Base-by-base conservation (phyloP, 2,888 invertebrate species). In the Eupsilia transversa region DNA sequence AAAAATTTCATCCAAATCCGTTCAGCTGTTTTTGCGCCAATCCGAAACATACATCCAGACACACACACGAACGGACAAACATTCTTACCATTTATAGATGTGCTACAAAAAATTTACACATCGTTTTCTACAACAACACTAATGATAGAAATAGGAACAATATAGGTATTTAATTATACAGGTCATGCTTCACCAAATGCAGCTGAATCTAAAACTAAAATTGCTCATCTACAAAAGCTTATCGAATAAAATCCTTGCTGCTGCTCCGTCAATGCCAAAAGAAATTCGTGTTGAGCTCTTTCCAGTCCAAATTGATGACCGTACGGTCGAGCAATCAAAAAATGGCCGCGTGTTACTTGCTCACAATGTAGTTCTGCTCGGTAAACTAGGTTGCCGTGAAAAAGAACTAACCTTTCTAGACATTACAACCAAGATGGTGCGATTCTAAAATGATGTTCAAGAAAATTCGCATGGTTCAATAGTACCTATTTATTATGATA, bases 401-500 rank as follows among this genome's bases (percentile, higher is more conserved):
- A 74, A 74, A 60, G 12, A 61, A 64, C 52, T 33, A n/a, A 43
- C 41, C 7, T 35, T 30, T 17, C 33, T 35, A 56, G 35, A 52
- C 52, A 35, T n/a, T 41, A 46, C 23, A 70, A 70, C 38, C 56
- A 80, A 80, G 64, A 80, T 80, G 43, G 57, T 80, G 60, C 49
- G 49, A 60, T 30, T 57, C 23, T 54, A 72, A 72, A 65, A 33
- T 23, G 35, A 49, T 41, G 60, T 65, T 46, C 63, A n/a, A 38
- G 38, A 71, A 41, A 41, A 27, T 17, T 23, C 3, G 12, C 9
- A n/a, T 14, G 14, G 3, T 56, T 38, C 14, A 3, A 35, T 52
- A 54, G 14, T 38, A n/a, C n/a, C n/a, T 60, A 65, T 43, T 41
- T 35, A 35, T n/a, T n/a, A n/a, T n/a, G 35, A 35, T 43, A 43